Percentiles rank a stretch among this genome's conserved stretches.
Conservation (phyloP, 2,113 vertebrate genomes). For the Lamprologus callipterus region DNA sequence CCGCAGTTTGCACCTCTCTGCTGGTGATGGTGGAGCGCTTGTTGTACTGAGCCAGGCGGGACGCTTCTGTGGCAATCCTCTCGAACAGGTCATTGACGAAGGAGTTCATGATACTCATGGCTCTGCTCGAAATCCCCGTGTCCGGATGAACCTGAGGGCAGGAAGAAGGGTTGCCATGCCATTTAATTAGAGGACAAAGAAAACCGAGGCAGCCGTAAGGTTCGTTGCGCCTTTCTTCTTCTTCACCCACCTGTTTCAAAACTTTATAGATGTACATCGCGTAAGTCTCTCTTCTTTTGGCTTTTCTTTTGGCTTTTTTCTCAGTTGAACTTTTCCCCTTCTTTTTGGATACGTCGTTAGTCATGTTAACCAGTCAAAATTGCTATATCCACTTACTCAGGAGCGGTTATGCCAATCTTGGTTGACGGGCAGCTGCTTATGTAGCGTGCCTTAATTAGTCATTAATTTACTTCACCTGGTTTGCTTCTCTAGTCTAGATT, state of each 20-base stretch:
- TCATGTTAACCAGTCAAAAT: slow-evolving; percentile 28
- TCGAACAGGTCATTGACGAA: slow-evolving; percentile 75
- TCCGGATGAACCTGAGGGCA: slow-evolving; percentile 66
- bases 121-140: slow-evolving; percentile 72
- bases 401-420: neutral
- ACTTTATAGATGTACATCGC: slow-evolving; percentile 77
- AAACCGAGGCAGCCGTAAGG: neutral
- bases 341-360: slow-evolving; percentile 65
- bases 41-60: slow-evolving; percentile 74
- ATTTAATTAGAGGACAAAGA: neutral
- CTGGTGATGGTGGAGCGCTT: slow-evolving; percentile 75
- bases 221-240: neutral
- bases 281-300: slow-evolving; percentile 70
- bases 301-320: slow-evolving; percentile 60
- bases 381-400: neutral
- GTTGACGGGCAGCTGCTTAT: neutral
- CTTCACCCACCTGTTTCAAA: slow-evolving; percentile 66
- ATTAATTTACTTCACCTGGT: slow-evolving; percentile 34
- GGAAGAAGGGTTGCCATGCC: neutral
- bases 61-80: slow-evolving; percentile 73
- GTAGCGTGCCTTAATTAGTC: slow-evolving; percentile 7
- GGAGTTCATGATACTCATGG: slow-evolving; percentile 79
- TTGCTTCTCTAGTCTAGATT: neutral
- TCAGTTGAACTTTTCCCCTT: slow-evolving; percentile 61
- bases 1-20: slow-evolving; percentile 74